These are phyloP conservation scores for Labeo calbasu DNA, from an alignment of 2,797 vertebrate genomes.

Conservation along the genomic window DNA sequence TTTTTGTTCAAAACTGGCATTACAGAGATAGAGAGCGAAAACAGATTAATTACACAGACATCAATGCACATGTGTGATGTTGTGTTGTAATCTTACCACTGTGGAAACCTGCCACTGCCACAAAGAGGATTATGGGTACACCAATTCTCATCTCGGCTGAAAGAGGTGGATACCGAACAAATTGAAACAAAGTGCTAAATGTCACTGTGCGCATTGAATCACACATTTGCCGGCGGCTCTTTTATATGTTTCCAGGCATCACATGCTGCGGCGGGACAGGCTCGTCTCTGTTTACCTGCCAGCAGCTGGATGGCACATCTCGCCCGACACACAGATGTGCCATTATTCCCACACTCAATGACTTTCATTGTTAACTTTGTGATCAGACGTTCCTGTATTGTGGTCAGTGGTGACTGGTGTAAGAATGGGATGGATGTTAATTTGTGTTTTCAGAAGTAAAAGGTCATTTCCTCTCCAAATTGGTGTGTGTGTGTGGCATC, in stretches of 20 bases:
- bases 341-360: slow-evolving; percentile 77
- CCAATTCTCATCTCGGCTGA: slow-evolving; percentile 69
- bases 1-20: background rate
- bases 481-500: slow-evolving; percentile 31
- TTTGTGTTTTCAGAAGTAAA: slow-evolving; percentile 64
- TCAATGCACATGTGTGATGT: background rate
- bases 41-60: background rate
- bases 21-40: background rate
- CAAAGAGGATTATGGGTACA: slow-evolving; percentile 64
- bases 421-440: slow-evolving; percentile 30
- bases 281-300: slow-evolving; percentile 73
- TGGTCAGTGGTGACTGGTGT: slow-evolving; percentile 52
- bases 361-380: slow-evolving; percentile 67
- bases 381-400: slow-evolving; percentile 71
- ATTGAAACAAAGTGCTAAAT: slow-evolving; percentile 28
- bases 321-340: slow-evolving; percentile 67
- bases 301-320: slow-evolving; percentile 71
- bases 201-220: slow-evolving; percentile 40
- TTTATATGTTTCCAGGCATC: slow-evolving; percentile 73
- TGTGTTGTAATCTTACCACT: slow-evolving; percentile 68
- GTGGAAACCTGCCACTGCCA: slow-evolving; percentile 70
- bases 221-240: slow-evolving; percentile 38
- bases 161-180: slow-evolving; percentile 22
- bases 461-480: slow-evolving; percentile 62
- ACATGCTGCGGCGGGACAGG: slow-evolving; percentile 73